phyloP scores from a whole-genome alignment of 2,888 invertebrate species.

The Drosophila diplacantha region DNA sequence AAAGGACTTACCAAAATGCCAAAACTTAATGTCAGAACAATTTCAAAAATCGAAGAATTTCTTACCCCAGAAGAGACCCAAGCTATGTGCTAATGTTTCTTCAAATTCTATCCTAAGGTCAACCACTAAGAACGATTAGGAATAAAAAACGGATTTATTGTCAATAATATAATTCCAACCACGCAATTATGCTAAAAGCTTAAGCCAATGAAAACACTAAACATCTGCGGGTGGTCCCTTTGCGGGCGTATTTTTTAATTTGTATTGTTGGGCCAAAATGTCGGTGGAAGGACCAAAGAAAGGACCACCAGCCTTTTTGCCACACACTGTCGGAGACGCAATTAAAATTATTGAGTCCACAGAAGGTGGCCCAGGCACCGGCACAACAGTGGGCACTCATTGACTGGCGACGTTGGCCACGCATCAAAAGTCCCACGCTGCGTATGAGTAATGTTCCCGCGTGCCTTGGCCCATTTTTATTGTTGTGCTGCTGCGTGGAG shows the following conservation, averaged over 20 bases:
- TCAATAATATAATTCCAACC: constrained; percentile 54
- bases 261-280: constrained; percentile 25
- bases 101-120: neutral
- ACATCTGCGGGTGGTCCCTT: constrained; percentile 36
- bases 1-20: too few species aligned
- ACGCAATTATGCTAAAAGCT: constrained; percentile 65
- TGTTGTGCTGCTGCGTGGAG: constrained; percentile 52
- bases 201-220: constrained; percentile 53
- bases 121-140: neutral
- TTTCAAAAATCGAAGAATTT: neutral
- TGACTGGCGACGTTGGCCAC: constrained; percentile 30
- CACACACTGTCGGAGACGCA: constrained; percentile 42
- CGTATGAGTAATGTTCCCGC: constrained; percentile 63
- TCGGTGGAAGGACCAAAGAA: neutral
- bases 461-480: constrained; percentile 51
- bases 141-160: constrained; percentile 52
- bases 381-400: constrained; percentile 12
- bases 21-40: too few species aligned
- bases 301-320: neutral
- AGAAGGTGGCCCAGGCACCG: constrained; percentile 13
- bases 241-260: constrained; percentile 57
- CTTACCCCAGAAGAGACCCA: neutral
- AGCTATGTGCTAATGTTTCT: neutral
- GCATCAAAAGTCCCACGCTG: constrained; percentile 55
- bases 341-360: constrained; percentile 63